Evolutionary conservation across 2,113 vertebrate genomes (phyloP).

Genomic region (Sitta europaea): DNA sequence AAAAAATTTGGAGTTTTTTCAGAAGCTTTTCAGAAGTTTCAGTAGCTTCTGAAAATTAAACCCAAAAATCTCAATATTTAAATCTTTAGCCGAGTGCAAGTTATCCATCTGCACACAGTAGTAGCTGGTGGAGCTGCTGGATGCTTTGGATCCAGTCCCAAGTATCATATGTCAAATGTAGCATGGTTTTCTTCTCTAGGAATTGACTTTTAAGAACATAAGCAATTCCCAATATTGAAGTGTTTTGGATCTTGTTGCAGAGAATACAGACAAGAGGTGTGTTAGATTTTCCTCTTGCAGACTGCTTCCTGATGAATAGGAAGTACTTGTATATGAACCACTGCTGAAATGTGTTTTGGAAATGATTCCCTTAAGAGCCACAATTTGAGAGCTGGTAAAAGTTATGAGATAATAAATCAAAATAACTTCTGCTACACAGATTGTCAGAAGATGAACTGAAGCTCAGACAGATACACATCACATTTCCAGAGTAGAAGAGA

Average conservation of each 20-base stretch:
- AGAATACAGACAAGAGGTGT: background rate
- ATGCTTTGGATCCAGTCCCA: background rate
- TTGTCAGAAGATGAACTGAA: background rate
- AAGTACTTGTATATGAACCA: background rate
- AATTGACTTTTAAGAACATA: background rate
- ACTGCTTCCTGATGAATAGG: background rate
- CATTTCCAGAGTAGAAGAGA: background rate
- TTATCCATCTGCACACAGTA: background rate
- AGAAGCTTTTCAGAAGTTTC: background rate
- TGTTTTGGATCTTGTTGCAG: background rate
- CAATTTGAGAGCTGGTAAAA: background rate
- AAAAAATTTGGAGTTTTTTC: background rate
- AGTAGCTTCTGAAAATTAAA: background rate
- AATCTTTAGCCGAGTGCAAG: background rate
- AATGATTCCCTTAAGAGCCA: background rate
- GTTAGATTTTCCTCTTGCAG: background rate
- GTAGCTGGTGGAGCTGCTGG: background rate
- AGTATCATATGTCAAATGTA: background rate
- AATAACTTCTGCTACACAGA: background rate
- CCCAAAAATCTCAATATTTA: background rate
- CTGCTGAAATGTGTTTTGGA: background rate
- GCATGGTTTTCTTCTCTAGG: background rate
- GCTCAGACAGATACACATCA: background rate
- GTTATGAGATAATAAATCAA: background rate
- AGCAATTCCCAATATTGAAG: background rate